A percentile compares a stretch with the other conserved stretches of the same genome.
phyloP scores from a whole-genome alignment of 2,797 vertebrate genomes.

The Taenioides sp. region DNA sequence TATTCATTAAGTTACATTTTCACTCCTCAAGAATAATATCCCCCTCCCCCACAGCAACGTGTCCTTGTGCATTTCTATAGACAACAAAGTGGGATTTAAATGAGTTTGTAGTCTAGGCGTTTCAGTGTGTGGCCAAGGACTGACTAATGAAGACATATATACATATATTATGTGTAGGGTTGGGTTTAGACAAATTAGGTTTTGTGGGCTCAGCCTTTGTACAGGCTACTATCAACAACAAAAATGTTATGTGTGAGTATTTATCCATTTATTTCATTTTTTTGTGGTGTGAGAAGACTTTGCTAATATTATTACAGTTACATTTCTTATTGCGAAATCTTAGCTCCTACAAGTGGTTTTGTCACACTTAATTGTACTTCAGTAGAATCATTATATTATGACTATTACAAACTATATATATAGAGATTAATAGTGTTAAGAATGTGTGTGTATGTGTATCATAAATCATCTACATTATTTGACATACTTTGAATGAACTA shows the following conservation, averaged over 20 bases:
- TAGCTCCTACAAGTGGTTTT: too few species aligned
- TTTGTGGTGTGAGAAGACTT: neutral
- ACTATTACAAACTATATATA: too few species aligned
- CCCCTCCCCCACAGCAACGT: conserved; percentile 57
- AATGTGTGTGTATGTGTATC: too few species aligned
- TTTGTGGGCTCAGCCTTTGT: neutral
- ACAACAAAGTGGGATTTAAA: conserved; percentile 49
- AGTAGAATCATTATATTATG: too few species aligned
- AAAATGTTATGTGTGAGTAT: neutral
- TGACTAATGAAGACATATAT: conserved; percentile 23
- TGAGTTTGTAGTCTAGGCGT: conserved; percentile 27
- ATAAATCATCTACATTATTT: too few species aligned
- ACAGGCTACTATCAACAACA: conserved; percentile 1
- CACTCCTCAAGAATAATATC: conserved; percentile 63
- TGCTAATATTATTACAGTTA: too few species aligned
- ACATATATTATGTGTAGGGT: conserved; percentile 27
- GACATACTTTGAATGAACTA: too few species aligned
- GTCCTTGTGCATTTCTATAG: conserved; percentile 56
- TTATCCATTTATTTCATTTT: neutral
- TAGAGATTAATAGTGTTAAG: too few species aligned
- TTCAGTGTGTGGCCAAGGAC: conserved; percentile 9
- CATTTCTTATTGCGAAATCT: too few species aligned
- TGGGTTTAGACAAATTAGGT: conserved; percentile 28
- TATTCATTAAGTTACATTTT: conserved; percentile 75
- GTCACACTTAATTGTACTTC: too few species aligned